Base-by-base conservation (phyloP, 2,888 invertebrate genomes). In the Troides oblongomaculatus region DNA sequence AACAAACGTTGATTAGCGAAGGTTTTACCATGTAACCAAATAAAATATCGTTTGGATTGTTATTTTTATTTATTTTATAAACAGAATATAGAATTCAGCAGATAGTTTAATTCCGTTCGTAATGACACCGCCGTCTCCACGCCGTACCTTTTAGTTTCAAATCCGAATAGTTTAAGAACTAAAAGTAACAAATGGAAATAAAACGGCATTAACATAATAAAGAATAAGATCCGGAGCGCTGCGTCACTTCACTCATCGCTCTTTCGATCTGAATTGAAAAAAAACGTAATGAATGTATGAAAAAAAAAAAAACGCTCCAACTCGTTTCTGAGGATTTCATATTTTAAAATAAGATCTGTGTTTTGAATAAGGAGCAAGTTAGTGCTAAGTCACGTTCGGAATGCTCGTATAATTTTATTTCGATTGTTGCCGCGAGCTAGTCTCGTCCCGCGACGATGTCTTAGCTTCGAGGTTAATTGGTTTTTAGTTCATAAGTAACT, bases 311-410 rank as follows among this genome's bases (percentile, higher is more conserved):
- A 69, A 71, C 56, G 63, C 70, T 72, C 81, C 81, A 86, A 88
- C 88, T 83, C 81, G 89, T 88, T 87, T 83, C 75, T 76, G 71
- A 84, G 86, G 87, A 88, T 89, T 90, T 89, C 88, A 89, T 89
- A 90, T 90, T 90, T 89, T 84, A 86, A 87, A 88, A 87, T 88
- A 82, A 87, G 85, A 82, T 87, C 82, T 82, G 75, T 80, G 79
- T 85, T 87, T 85, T 86, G 87, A 86, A 87, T 88, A 84, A 82
- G 78, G 78, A 75, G 75, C 77, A 76, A 79, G 82, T 80, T 87
- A 84, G 83, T 88, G 90, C 87, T 80, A 79, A 84, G 86, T 91
- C 90, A 91, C 84, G 85, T 80, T 83, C 78, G 76, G 66, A 62
- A 66, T 53, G 66, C 59, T 53, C 62, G 59, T 68, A 64, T 71